Evolutionary conservation across 2,797 vertebrate species (phyloP).

Genomic region (Pygocentrus nattereri): DNA sequence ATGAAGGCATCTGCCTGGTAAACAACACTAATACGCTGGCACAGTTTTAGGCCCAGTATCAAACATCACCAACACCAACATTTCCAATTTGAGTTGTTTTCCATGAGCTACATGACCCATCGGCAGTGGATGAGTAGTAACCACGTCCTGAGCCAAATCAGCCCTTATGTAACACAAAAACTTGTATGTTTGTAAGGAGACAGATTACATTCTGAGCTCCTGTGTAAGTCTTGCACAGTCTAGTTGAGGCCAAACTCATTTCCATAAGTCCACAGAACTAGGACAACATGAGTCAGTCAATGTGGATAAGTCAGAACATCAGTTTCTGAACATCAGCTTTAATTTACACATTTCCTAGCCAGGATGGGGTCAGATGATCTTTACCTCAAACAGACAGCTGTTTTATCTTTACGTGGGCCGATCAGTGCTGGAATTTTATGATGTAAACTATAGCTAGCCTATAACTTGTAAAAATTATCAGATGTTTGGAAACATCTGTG

Average conservation of each 20-base stretch:
- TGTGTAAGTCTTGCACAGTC: slow-evolving; percentile 7
- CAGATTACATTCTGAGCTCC: slow-evolving; percentile 26
- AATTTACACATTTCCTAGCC: background rate
- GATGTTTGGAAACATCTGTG: background rate
- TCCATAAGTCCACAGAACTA: slow-evolving; percentile 29
- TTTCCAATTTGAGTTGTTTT: background rate
- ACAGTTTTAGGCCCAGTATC: background rate
- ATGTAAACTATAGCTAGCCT: background rate
- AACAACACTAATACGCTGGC: background rate
- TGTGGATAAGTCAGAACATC: slow-evolving; percentile 9
- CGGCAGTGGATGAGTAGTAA: background rate
- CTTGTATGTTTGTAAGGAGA: background rate
- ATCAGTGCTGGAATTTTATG: too few relatives aligned
- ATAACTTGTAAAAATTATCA: background rate
- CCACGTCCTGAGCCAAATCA: background rate
- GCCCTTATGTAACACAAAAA: slow-evolving; percentile 25
- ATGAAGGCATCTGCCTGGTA: background rate
- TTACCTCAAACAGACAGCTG: background rate
- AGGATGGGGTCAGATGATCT: background rate
- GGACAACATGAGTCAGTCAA: slow-evolving; percentile 27
- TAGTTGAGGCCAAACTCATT: slow-evolving; percentile 10
- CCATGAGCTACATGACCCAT: background rate
- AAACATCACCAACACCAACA: background rate
- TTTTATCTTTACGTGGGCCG: too few relatives aligned
- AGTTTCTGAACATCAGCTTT: slow-evolving; percentile 3